Evolutionary conservation across 2,113 vertebrate genomes (phyloP).

Genomic region (Eudyptes chrysolophus): DNA sequence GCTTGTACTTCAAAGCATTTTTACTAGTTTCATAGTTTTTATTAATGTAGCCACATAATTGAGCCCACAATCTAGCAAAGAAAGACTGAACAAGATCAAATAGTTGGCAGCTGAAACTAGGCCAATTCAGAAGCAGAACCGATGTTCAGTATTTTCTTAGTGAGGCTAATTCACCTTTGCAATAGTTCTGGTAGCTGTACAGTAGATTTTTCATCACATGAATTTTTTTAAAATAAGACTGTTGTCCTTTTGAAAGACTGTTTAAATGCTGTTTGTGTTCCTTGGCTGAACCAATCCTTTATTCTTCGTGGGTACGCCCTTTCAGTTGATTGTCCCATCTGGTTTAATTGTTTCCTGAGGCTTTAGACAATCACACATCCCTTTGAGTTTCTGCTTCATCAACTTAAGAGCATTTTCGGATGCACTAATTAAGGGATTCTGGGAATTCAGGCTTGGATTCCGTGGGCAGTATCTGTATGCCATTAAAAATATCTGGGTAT

Average conservation of each 20-base stretch:
- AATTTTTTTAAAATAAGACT: background rate
- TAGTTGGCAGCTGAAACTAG: background rate
- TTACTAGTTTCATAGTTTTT: background rate
- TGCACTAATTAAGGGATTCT: background rate
- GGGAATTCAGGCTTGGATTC: background rate
- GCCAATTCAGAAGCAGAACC: background rate
- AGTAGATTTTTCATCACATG: background rate
- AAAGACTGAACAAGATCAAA: conserved; percentile 8
- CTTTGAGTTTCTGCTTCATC: conserved; percentile 5
- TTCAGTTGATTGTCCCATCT: background rate
- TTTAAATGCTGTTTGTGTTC: background rate
- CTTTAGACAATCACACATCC: background rate
- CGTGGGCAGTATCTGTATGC: fast-evolving
- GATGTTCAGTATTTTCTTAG: background rate
- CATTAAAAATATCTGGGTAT: background rate
- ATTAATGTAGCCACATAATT: background rate
- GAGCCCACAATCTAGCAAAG: background rate
- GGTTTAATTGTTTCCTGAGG: background rate
- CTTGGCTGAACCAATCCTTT: background rate
- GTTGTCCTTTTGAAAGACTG: background rate
- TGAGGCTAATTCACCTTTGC: background rate
- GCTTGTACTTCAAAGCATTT: background rate
- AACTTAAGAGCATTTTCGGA: background rate
- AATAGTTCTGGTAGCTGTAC: background rate
- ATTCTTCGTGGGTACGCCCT: background rate